Base-by-base conservation (phyloP, 2,113 vertebrate species). In the Cygnus buccinator region DNA sequence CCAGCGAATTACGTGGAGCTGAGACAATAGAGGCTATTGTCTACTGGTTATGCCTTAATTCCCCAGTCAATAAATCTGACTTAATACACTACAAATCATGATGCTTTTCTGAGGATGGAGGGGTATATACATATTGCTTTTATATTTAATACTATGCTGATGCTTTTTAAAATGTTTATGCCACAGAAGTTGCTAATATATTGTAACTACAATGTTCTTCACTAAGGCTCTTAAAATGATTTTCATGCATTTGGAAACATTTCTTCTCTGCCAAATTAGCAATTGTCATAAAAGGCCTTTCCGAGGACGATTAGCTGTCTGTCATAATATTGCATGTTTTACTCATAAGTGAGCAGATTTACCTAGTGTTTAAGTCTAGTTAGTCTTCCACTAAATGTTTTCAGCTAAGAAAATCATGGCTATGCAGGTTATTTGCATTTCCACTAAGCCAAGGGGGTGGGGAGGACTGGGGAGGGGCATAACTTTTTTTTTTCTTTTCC, bases 1-100 rank as follows among this genome's bases (percentile, higher is more conserved):
- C 99, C 99, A 0, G 99, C 99, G 58, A 99, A 99, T 94, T 99
- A 99, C 2, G 99, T 99, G 82, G 99, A 99, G 95, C 98, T 99
- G 35, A 97, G 98, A 94, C 99, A 98, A 81, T 99, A 98, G 98
- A 67, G 33, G 10, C 29, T 25, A 3, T 46, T 46, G 50, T 17
- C 84, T 83, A 26, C 90, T 92, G 59, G 62, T 41, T 28, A 67
- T 95, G 94, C 95, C 68, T 88, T 91, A 92, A 96, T 85, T 86
- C 84, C 87, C 63, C 81, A 52, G 81, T 59, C 82, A 87, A 74
- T 89, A 83, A 77, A 58, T 95, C 75, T 88, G 41, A 84, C 89
- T 93, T 66, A 55, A 73, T 93, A 97, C 97, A 94, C 97, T 94
- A 95, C 97, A 96, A 62, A 87, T 94, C 96, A 86, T 63, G 67